A percentile compares a stretch with the other conserved stretches of the same genome.
Evolutionary conservation across 2,888 invertebrate species (phyloP).

Genomic region (Thymelicus lineola): DNA sequence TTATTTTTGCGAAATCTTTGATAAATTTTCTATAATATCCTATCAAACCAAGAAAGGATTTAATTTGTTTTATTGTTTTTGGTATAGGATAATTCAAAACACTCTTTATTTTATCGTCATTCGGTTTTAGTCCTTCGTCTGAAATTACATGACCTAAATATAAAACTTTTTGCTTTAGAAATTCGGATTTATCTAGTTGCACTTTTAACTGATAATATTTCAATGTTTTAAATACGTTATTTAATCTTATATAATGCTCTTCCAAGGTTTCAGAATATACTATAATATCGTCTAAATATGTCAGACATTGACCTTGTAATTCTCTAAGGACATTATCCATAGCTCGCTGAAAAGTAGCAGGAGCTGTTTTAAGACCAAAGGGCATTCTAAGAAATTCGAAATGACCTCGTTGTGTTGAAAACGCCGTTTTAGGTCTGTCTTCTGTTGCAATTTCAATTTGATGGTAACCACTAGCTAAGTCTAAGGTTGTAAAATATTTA

Average conservation of each 20-base stretch:
- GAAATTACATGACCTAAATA: neutral
- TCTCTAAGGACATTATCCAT: constrained; percentile 46
- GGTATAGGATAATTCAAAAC: constrained; percentile 41
- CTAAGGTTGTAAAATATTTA: constrained; percentile 45
- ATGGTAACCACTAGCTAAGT: constrained; percentile 26
- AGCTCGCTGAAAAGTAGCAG: constrained; percentile 49
- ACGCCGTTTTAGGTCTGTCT: constrained; percentile 49
- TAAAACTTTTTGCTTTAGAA: neutral
- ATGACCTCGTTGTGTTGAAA: constrained; percentile 46
- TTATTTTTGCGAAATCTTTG: neutral
- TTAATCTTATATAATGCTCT: too few species aligned
- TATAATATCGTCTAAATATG: neutral
- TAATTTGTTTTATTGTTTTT: neutral
- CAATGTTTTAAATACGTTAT: too few species aligned
- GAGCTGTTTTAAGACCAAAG: constrained; percentile 45
- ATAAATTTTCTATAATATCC: neutral
- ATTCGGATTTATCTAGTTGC: neutral
- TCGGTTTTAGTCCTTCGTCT: constrained; percentile 33
- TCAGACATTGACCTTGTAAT: neutral
- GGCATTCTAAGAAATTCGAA: constrained; percentile 51
- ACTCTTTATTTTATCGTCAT: constrained; percentile 46
- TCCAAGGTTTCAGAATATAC: too few species aligned
- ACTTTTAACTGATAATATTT: neutral
- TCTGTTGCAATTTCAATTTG: constrained; percentile 38
- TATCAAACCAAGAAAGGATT: neutral